Evolutionary conservation across 2,113 vertebrate species (phyloP), one percentile per base, ranked within the genome.

Genomic region (Axis porcinus): DNA sequence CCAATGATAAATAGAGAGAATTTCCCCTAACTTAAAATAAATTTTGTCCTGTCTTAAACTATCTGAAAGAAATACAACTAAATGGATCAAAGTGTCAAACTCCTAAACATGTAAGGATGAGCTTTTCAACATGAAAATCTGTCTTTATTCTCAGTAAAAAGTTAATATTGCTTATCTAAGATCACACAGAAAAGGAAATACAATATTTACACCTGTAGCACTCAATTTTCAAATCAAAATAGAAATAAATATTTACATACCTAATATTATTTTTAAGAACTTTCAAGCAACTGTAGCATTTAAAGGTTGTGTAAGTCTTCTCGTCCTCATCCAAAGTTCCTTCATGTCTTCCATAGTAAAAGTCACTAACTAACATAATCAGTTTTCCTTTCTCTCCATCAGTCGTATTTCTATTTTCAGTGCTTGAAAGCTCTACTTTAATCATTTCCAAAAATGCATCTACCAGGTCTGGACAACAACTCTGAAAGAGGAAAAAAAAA

Each of bases 221-320:
- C 86, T 54, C 76, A 86, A 64, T 93, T 96, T 95, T 89, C 14
- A 97, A 93, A 94, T 8, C 33, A 19, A 87, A 97, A 94, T 17
- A 50, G 55, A 84, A 94, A 86, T 33, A 76, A 88, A 7, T 81
- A 64, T 76, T 95, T 94, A 98, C 98, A 90, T 99, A 99, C 99
- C 99, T 99, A 98, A 99, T 99, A 82, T 99, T 99, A 98, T 99
- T 99, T 98, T 99, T 99, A 95, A 99, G 99, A 97, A 99, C 98
- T 98, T 99, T 99, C 84, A 99, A 98, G 98, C 99, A 99, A 98
- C 99, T 99, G 98, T 99, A 99, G 98, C 99, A 99, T 98, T 99
- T 99, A 98, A 99, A 99, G 0, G 99, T 99, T 0, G 98, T 99
- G 57, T 99, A 99, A 84, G 99, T 99, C 98, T 99, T 99, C 97